Conservation (phyloP, 2,888 invertebrate genomes). For the Clusia tigrina region DNA sequence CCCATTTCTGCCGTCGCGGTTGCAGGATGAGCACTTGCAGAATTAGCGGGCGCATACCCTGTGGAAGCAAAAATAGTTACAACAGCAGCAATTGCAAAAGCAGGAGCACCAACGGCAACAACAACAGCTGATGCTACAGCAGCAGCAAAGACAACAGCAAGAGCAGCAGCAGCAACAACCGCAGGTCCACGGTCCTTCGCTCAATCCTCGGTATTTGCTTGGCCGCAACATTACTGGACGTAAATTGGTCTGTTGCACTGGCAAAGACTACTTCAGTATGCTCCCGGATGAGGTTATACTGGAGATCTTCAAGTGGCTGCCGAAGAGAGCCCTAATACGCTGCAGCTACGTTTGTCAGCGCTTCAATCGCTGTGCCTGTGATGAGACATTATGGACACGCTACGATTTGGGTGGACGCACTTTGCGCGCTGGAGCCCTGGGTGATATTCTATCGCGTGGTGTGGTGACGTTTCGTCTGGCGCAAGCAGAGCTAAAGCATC, state of each 20-base stretch:
- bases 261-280: slow-evolving; percentile 72
- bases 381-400: slow-evolving; percentile 87
- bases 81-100: too few species aligned
- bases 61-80: too few species aligned
- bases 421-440: slow-evolving; percentile 74
- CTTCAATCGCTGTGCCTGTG: slow-evolving; percentile 80
- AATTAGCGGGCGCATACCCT: too few species aligned
- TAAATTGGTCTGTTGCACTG: too few species aligned
- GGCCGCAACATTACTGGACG: background rate
- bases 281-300: slow-evolving; percentile 87
- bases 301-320: slow-evolving; percentile 82
- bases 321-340: slow-evolving; percentile 76
- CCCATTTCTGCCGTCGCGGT: too few species aligned
- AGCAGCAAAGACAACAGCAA: too few species aligned
- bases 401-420: slow-evolving; percentile 80
- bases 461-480: slow-evolving; percentile 81
- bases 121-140: too few species aligned
- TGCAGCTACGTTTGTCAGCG: slow-evolving; percentile 79
- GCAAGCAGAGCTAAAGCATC: slow-evolving; percentile 72
- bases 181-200: too few species aligned
- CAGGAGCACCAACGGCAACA: too few species aligned
- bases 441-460: slow-evolving; percentile 77
- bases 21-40: too few species aligned
- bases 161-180: too few species aligned
- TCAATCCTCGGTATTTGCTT: too few species aligned